Evolutionary conservation across 2,888 invertebrate species (phyloP), one percentile per base, ranked within the genome.

Genomic region (Drosophila anomalata): DNA sequence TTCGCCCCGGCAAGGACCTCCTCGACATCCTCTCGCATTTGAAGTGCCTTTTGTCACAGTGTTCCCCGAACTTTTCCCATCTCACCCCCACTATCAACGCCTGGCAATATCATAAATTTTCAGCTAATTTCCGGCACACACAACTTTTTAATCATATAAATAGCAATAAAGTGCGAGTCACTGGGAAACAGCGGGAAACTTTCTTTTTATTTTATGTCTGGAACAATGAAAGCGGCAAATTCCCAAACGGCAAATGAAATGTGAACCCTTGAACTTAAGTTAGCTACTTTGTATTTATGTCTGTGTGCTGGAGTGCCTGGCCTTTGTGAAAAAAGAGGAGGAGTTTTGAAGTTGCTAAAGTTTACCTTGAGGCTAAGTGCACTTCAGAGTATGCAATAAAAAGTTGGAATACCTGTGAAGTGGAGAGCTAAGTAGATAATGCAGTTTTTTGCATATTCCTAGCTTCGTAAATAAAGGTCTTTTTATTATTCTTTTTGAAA

Each of bases 141-240:
- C 68, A 76, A 81, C 63, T 66, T 58, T 78, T 78, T 79, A 78
- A 76, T 79, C 86, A 78, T 76, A 63, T 63, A 67, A 72, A 81
- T 68, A 66, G 52, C 68, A 8, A 67, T 71, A 56, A 66, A 63
- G 42, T 46, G 53, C 41, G 50, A 58, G 42, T 60, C 41, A 54
- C 14, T 33, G 33, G 63, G 50, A 26, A 26, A 51, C 36, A 33
- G 39, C 39, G 17, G 41, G 8, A 56, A 56, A 70, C 52, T 69
- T 72, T 55, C 29, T 6, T 55, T 46, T 22, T 62, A 66, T 75
- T 66, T 47, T 14, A 36, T 22, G 41, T 22, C 54, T 44, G 54
- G 33, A 46, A 48, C 24, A 46, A 46, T 48, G 20, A n/a, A 14
- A 41, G 47, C 14, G 31, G 54, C 51, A 78, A 78, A 75, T 78